These are phyloP conservation scores for Drosophila pseudotalamancana DNA, from an alignment of 2,888 invertebrate genomes.

Conservation along the genomic window DNA sequence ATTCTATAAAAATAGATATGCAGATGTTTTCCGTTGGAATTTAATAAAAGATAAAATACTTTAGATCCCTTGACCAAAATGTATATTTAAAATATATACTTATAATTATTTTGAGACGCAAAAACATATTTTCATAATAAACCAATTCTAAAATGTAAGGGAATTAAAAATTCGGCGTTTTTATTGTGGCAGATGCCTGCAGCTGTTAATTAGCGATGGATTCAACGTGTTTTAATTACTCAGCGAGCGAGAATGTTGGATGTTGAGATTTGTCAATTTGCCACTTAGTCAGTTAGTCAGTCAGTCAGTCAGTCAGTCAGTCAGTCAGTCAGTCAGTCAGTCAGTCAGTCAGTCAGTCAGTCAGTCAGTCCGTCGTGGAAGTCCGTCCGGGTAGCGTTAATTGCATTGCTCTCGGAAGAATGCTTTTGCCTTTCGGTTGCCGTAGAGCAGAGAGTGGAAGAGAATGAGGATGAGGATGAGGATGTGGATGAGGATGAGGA, in stretches of 20 bases:
- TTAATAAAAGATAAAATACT: too few species aligned
- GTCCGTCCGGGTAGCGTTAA: slow-evolving; percentile 34
- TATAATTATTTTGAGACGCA: too few species aligned
- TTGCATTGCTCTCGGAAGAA: slow-evolving; percentile 66
- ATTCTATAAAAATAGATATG: too few species aligned
- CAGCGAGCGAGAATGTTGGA: slow-evolving; percentile 10
- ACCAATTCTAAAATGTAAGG: too few species aligned
- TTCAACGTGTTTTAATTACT: slow-evolving; percentile 51
- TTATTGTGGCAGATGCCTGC: neutral
- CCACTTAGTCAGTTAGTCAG: slow-evolving; percentile 2
- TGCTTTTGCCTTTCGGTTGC: slow-evolving; percentile 46
- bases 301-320: slow-evolving; percentile 7
- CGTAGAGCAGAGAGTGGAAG: neutral
- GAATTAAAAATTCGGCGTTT: neutral
- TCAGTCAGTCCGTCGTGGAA: neutral
- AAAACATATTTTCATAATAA: too few species aligned
- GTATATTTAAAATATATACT: too few species aligned
- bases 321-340: slow-evolving; percentile 2
- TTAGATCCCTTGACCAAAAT: too few species aligned
- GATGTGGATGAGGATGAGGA: too few species aligned
- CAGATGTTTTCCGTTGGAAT: too few species aligned
- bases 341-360: neutral
- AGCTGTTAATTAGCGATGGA: slow-evolving; percentile 57
- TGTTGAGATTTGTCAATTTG: slow-evolving; percentile 32
- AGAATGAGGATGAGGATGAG: too few species aligned